These are phyloP conservation scores for Sebastes steindachneri DNA, from an alignment of 2,797 vertebrate species.

Conservation along the genomic window DNA sequence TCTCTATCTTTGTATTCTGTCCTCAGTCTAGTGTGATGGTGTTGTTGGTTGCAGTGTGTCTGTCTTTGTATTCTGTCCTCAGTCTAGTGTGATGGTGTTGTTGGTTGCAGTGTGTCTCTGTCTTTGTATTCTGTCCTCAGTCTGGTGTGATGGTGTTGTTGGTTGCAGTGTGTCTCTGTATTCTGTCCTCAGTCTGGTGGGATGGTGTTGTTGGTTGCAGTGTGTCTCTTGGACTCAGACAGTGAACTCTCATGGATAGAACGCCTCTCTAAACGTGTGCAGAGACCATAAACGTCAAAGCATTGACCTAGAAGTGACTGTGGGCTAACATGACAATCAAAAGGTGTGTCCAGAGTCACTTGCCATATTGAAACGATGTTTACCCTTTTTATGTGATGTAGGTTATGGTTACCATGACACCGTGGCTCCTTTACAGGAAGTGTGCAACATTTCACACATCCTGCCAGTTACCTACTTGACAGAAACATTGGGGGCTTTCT, in stretches of 20 bases:
- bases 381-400: conserved; percentile 27
- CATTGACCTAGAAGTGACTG: conserved; percentile 1
- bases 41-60: too few relatives aligned
- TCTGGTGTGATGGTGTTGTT: fast-evolving
- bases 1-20: too few relatives aligned
- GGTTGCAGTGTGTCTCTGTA: too few relatives aligned
- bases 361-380: conserved; percentile 15
- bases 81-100: too few relatives aligned
- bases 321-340: conserved; percentile 6
- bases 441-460: conserved; percentile 61
- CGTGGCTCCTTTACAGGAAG: conserved; percentile 56
- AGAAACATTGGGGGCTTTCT: background rate
- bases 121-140: too few relatives aligned
- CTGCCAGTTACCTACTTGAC: conserved; percentile 7
- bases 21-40: too few relatives aligned
- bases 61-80: too few relatives aligned
- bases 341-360: conserved; percentile 2
- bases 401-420: conserved; percentile 54
- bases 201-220: background rate
- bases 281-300: background rate
- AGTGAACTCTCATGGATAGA: background rate
- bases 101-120: too few relatives aligned
- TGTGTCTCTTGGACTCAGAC: background rate
- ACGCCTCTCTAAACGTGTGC: background rate
- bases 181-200: background rate